Evolutionary conservation across 2,113 vertebrate species (phyloP), one percentile per base, ranked within the genome.

Genomic region (Colaptes auratus): DNA sequence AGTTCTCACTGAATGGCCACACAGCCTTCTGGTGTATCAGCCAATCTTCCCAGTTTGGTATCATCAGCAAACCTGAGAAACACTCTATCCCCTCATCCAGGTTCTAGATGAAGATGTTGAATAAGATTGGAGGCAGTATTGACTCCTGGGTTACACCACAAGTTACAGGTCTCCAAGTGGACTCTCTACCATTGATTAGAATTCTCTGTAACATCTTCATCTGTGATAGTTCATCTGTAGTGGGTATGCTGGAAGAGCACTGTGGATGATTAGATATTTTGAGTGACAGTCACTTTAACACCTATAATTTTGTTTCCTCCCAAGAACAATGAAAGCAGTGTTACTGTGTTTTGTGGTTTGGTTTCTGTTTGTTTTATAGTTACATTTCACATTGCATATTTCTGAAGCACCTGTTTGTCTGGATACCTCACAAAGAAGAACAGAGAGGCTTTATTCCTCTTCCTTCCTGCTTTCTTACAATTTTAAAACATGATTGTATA

Each of bases 351-450:
- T n/a, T 69, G 5, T 75, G 6, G 2, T 5, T 69, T 50, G 2
- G 1, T 2, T 36, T 27, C 25, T 42, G 4, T 60, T 20, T 15
- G 6, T 3, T 7, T 25, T 36, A 5, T 0, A 6, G 3, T 64
- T 91, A 30, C 14, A 60, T 56, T 77, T 74, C 10, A 12, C 36
- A n/a, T 35, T 64, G 31, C 8, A 4, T 48, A 31, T 33, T 60
- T 78, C 28, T 36, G 19, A 87, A 55, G 19, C 10, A 44, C 6
- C 7, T 35, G 1, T 77, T 66, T 77, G 5, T 30, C 24, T 48
- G n/a, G 12, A n/a, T 71, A 86, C 36, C 12, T 16, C 56, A 66
- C 28, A 56, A 79, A 67, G 25, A 59, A 46, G 9, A 87, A 20
- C 3, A 36, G 15, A 5, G 72, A 72, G 15, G 3, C 5, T 80